These are phyloP conservation scores for Lasioglossum oenotherae DNA, from an alignment of 2,888 invertebrate species.

Conservation along the genomic window DNA sequence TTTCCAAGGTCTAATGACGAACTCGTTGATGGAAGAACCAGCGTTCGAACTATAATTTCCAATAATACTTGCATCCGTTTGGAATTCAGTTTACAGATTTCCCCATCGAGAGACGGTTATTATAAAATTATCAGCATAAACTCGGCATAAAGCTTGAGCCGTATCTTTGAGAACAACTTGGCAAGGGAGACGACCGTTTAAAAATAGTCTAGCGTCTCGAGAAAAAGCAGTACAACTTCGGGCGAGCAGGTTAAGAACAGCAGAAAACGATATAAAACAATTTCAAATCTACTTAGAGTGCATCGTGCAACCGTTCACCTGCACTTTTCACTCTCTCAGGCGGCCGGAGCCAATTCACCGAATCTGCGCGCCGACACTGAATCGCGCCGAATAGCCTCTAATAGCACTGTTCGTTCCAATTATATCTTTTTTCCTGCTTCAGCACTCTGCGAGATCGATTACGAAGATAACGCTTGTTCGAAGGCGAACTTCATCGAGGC, in stretches of 20 bases:
- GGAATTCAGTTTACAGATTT: neutral
- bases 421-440: neutral
- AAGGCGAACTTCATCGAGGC: constrained; percentile 18
- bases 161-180: neutral
- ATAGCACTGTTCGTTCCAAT: constrained; percentile 15
- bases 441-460: neutral
- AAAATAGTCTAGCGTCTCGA: neutral
- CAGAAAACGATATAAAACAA: constrained; percentile 12
- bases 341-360: neutral
- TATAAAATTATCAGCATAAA: constrained; percentile 3
- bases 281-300: neutral
- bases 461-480: neutral
- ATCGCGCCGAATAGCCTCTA: constrained; percentile 11
- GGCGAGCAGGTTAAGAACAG: neutral
- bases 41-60: neutral
- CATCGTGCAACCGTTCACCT: constrained; percentile 7
- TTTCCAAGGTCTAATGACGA: neutral
- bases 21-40: neutral
- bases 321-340: neutral
- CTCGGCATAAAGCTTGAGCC: neutral
- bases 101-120: neutral
- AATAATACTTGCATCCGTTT: neutral
- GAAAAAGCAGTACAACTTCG: neutral
- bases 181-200: neutral
- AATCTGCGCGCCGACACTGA: neutral